Percentiles rank a stretch among this genome's conserved stretches.
phyloP scores from a whole-genome alignment of 2,797 vertebrate species.

The Malacoraja senta region DNA sequence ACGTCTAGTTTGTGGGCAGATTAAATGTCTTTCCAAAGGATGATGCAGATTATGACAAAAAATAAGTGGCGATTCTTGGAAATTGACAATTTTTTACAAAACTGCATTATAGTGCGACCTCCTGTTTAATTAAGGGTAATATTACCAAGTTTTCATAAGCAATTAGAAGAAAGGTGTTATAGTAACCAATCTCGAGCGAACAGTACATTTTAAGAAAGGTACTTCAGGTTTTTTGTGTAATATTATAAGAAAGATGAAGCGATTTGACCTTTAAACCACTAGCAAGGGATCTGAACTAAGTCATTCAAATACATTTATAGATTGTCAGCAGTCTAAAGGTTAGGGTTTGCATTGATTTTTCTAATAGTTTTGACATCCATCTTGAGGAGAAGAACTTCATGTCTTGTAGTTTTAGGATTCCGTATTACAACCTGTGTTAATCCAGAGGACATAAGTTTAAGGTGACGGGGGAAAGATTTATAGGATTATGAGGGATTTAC shows the following conservation, averaged over 20 bases:
- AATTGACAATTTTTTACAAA: background rate
- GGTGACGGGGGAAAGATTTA: too few species aligned
- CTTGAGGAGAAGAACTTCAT: background rate
- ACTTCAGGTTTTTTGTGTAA: background rate
- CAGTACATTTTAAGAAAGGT: background rate
- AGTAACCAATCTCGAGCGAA: background rate
- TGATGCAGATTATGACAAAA: too few species aligned
- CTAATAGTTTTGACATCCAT: background rate
- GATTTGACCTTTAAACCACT: background rate
- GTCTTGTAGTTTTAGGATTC: background rate
- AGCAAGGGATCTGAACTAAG: background rate
- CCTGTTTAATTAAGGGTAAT: background rate
- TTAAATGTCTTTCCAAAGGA: background rate
- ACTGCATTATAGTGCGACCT: background rate
- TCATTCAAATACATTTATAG: conserved; percentile 10
- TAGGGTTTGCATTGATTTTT: background rate
- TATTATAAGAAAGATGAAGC: background rate
- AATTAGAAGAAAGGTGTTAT: too few species aligned
- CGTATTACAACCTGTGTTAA: background rate
- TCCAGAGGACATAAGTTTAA: too few species aligned
- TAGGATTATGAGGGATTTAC: too few species aligned
- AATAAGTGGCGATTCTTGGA: background rate
- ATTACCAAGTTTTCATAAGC: background rate
- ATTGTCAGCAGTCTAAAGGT: conserved; percentile 35
- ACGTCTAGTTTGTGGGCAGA: background rate